These are phyloP conservation scores for Pyrochroa serraticornis DNA, from an alignment of 2,888 invertebrate species.

Conservation along the genomic window DNA sequence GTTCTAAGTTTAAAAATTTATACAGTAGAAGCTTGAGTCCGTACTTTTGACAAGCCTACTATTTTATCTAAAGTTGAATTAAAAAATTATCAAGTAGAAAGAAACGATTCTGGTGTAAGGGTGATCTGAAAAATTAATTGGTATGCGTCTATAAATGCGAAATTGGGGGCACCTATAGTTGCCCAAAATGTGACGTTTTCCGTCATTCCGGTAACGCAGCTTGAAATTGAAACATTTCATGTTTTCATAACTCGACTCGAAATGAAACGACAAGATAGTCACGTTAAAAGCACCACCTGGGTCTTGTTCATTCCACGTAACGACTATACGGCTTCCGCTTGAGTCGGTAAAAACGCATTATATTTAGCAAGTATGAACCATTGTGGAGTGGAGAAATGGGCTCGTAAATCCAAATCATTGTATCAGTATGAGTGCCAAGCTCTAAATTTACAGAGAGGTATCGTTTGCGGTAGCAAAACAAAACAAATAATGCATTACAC, in stretches of 20 bases:
- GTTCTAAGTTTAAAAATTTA: too few species aligned
- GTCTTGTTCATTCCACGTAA: slow-evolving; percentile 42
- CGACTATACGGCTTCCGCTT: slow-evolving; percentile 42
- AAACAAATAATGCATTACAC: too few species aligned
- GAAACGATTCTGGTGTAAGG: too few species aligned
- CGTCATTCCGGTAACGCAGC: background rate
- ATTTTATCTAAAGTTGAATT: too few species aligned
- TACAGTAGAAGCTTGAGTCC: too few species aligned
- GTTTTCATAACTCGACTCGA: slow-evolving; percentile 12
- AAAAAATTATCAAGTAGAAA: too few species aligned
- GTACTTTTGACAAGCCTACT: too few species aligned
- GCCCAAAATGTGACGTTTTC: too few species aligned
- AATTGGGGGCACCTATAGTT: too few species aligned
- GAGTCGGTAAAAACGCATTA: slow-evolving; percentile 43
- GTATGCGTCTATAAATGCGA: too few species aligned
- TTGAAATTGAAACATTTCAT: slow-evolving; percentile 17
- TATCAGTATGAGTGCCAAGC: slow-evolving; percentile 22
- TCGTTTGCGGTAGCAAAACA: background rate
- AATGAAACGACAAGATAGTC: slow-evolving; percentile 33
- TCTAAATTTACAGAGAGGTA: slow-evolving; percentile 10
- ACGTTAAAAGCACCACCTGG: slow-evolving; percentile 43
- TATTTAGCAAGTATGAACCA: slow-evolving; percentile 45
- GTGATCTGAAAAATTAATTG: too few species aligned
- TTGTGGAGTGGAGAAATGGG: slow-evolving; percentile 40
- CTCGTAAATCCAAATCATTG: slow-evolving; percentile 42